Evolutionary conservation across 2,113 vertebrate genomes (phyloP).

Genomic region (crab-eating macaque (Macaca fascicularis)): T2T-MFA8v1.1 NC_088377.1:5728001-5728500

Average conservation of each 20-base stretch:
- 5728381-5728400: rapidly evolving
- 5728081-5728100: not conserved
- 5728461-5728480: too few species aligned
- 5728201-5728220: not conserved
- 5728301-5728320: not conserved
- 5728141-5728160: not conserved
- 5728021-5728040: not conserved
- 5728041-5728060: too few species aligned
- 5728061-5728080: rapidly evolving
- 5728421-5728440: not conserved
- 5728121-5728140: not conserved
- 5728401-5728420: not conserved
- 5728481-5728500: not conserved
- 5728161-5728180: not conserved
- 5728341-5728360: rapidly evolving
- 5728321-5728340: rapidly evolving
- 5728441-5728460: not conserved
- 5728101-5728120: rapidly evolving
- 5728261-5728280: rapidly evolving
- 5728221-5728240: not conserved
- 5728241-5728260: not conserved
- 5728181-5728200: not conserved
- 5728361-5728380: not conserved
- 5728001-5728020: rapidly evolving
- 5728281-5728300: rapidly evolving